phyloP scores from a whole-genome alignment of 92 coral and sea anemone species.

The Porites rus region DNA sequence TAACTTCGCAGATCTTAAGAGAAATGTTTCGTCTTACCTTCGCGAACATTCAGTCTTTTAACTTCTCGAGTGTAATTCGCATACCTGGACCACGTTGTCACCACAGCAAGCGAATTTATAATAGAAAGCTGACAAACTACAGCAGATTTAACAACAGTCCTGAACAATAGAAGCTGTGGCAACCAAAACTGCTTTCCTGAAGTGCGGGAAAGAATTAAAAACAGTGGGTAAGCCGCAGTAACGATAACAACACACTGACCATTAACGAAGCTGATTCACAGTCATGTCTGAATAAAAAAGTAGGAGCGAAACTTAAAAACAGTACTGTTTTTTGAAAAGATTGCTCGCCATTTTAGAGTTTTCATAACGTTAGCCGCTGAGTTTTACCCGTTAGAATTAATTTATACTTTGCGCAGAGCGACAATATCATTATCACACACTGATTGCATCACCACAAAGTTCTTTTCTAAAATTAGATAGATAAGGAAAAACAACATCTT shows the following conservation, averaged over 20 bases:
- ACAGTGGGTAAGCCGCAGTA: constrained; percentile 17
- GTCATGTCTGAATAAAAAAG: not conserved
- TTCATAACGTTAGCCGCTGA: not conserved
- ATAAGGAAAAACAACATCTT: not conserved
- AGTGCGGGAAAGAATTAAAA: not conserved
- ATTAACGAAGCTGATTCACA: not conserved
- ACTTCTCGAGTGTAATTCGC: not conserved
- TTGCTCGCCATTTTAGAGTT: not conserved
- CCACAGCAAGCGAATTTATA: not conserved
- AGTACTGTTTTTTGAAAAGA: not conserved
- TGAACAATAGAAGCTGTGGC: constrained; percentile 21
- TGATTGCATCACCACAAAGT: not conserved
- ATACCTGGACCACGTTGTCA: not conserved
- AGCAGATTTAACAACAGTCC: not conserved
- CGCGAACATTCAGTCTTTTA: not conserved
- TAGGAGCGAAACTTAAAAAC: not conserved
- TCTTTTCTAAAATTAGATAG: not conserved
- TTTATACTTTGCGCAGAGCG: not conserved
- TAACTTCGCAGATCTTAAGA: not conserved
- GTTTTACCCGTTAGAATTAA: not conserved
- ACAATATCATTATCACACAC: not conserved
- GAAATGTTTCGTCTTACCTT: not conserved
- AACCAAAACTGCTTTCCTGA: constrained; percentile 17
- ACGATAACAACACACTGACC: not conserved
- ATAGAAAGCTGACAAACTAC: not conserved